Percentiles rank a stretch among this genome's conserved stretches.
phyloP scores from a whole-genome alignment of 1,140 invertebrate species.

The Drosophila pectinifera region DNA sequence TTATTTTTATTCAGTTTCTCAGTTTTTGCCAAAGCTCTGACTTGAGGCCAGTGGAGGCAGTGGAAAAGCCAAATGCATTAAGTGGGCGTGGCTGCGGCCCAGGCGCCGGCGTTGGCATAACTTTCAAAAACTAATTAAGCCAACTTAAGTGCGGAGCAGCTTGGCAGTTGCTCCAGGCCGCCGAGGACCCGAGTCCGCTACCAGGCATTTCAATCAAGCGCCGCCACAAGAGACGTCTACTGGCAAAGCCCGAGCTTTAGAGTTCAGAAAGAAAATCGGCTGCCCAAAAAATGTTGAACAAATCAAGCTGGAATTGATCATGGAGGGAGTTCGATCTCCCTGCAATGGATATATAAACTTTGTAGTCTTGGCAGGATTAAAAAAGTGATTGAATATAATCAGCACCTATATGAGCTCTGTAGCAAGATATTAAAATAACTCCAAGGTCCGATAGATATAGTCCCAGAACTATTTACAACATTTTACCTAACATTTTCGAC shows the following conservation, averaged over 20 bases:
- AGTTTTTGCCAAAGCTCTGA: conserved; percentile 52
- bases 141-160: conserved; percentile 79
- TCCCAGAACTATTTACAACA: too few relatives aligned
- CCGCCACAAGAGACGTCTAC: conserved; percentile 60
- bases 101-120: conserved; percentile 71
- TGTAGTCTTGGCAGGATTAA: not conserved
- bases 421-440: too few relatives aligned
- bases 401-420: not conserved
- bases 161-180: conserved; percentile 28
- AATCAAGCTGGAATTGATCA: not conserved
- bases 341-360: not conserved
- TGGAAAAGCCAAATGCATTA: conserved; percentile 62
- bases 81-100: conserved; percentile 64
- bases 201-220: conserved; percentile 79
- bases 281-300: conserved; percentile 6
- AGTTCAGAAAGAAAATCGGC: conserved; percentile 8
- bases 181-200: conserved; percentile 23
- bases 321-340: not conserved
- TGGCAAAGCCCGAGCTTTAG: not conserved
- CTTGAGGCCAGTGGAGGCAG: conserved; percentile 36
- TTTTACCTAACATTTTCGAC: too few relatives aligned
- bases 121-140: conserved; percentile 84
- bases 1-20: conserved; percentile 10
- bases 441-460: too few relatives aligned
- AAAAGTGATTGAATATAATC: not conserved